Conservation (phyloP, 2,113 vertebrate genomes). For the Fulica atra region DNA sequence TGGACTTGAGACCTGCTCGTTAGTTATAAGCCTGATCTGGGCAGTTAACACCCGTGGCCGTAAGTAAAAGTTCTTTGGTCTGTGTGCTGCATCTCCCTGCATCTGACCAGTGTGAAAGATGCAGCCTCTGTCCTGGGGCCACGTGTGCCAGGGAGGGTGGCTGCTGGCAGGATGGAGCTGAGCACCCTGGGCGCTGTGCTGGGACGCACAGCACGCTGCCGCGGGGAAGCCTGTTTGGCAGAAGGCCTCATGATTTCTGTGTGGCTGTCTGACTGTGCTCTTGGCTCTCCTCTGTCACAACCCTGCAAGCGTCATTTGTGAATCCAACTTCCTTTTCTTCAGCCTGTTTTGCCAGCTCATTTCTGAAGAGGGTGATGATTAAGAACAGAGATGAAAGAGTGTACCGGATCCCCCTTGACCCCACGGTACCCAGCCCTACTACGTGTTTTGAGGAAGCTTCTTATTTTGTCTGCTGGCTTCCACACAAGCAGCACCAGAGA, state of each 20-base stretch:
- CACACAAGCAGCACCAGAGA: neutral
- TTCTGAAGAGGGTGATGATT: neutral
- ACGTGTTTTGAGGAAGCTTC: fast-evolving
- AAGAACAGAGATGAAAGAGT: neutral
- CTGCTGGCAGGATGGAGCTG: neutral
- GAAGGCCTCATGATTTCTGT: neutral
- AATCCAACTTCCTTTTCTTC: neutral
- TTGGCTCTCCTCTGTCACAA: neutral
- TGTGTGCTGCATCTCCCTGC: neutral
- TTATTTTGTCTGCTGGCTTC: neutral
- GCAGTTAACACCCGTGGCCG: neutral
- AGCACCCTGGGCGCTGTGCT: fast-evolving
- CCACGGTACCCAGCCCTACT: neutral
- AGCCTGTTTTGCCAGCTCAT: neutral
- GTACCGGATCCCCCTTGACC: neutral
- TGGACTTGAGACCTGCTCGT: neutral
- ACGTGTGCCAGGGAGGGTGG: fast-evolving
- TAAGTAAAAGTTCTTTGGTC: neutral
- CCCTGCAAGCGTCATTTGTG: neutral
- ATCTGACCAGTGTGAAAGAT: neutral
- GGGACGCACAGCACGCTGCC: neutral
- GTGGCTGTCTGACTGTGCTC: neutral
- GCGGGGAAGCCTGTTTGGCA: fast-evolving
- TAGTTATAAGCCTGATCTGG: neutral
- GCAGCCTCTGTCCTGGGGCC: fast-evolving